phyloP scores from a whole-genome alignment of 2,113 vertebrate species.

The Cheirogaleus medius region DNA sequence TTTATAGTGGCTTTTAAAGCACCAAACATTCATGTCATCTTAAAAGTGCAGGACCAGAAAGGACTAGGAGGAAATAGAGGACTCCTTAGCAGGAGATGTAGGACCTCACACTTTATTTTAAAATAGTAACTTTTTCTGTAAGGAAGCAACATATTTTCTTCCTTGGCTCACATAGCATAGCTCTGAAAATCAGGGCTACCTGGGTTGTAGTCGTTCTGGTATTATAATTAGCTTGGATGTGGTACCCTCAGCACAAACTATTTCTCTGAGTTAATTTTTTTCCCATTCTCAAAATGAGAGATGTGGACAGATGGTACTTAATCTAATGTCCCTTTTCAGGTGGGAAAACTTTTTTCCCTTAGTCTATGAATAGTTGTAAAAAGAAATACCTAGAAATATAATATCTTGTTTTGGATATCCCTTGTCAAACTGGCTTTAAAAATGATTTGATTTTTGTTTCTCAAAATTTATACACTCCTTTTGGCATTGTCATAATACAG shows the following conservation, averaged over 20 bases:
- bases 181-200: not conserved
- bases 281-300: not conserved
- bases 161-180: not conserved
- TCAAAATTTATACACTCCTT: not conserved
- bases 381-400: not conserved
- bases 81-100: too few relatives aligned
- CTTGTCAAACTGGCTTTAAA: not conserved
- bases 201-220: not conserved
- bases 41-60: not conserved
- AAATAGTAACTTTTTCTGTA: not conserved
- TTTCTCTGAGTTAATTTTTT: not conserved
- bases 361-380: not conserved
- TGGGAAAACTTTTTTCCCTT: not conserved
- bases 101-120: not conserved
- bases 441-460: not conserved
- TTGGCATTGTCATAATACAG: not conserved
- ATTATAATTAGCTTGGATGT: not conserved
- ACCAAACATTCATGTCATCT: not conserved
- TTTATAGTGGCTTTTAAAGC: not conserved
- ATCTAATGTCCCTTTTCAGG: not conserved
- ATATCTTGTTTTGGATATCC: not conserved
- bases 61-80: not conserved
- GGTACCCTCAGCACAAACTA: not conserved
- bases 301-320: not conserved
- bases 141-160: not conserved